Evolutionary conservation across 2,113 vertebrate genomes (phyloP), one percentile per base, ranked within the genome.

Genomic region (Falcunculus frontatus): DNA sequence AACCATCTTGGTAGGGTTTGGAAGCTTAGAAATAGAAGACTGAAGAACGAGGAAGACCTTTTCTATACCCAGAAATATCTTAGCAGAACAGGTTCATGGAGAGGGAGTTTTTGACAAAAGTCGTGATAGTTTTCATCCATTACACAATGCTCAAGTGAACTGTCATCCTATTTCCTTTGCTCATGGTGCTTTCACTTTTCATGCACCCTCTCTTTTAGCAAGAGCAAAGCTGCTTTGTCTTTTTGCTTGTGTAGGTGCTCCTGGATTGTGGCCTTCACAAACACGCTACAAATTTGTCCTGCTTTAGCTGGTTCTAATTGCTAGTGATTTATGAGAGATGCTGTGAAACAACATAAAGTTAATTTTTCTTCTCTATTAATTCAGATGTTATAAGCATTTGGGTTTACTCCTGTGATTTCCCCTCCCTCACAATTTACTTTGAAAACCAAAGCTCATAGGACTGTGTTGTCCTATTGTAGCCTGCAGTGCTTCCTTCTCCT

Each of bases 1-100:
- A 93, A 90, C 90, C 88, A 30, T 94, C 46, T 79, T 84, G 64
- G 63, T 90, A 92, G 55, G 39, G 60, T 65, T 35, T 95, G 68
- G 79, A 92, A 89, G 29, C 37, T 80, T 35, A n/a, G 63, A 77
- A 88, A 65, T 10, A 70, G 65, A 88, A 76, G n/a, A 88, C n/a
- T 13, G n/a, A 83, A 83, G 62, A 95, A 78, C 1, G 6, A 91
- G 88, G 70, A 90, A 73, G 85, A 68, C 41, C 72, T 87, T 87
- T 82, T 64, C 74, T 83, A 11, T 84, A 50, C 55, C 42, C 46
- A 41, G 76, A 84, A 90, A 49, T 57, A 23, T 39, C 53, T 94
- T 7, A 11, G 49, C n/a, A 80, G 57, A 88, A 52, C 29, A 57
- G 55, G 27, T 60, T 76, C 55, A 21, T 1, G 0, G 49, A 91